These are phyloP conservation scores for Neocrepidodera transversa DNA, from an alignment of 2,888 invertebrate genomes.

Conservation along the genomic window DNA sequence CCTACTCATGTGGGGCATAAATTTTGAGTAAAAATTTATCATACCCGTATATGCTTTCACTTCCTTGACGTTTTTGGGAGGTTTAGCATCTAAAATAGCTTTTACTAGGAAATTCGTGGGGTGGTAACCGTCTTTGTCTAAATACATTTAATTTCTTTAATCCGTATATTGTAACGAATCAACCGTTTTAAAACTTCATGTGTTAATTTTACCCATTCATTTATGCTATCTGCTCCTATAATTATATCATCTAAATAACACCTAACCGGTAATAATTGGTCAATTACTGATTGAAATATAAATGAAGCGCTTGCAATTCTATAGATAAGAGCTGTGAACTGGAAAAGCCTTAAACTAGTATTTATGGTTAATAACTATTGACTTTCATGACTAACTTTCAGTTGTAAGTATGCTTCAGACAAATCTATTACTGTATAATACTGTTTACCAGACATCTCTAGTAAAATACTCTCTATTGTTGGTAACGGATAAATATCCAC, in stretches of 20 bases:
- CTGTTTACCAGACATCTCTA: conserved; percentile 3
- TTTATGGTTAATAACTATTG: conserved; percentile 10
- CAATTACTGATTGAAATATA: too few species aligned
- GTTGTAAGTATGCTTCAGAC: conserved; percentile 15
- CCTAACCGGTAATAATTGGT: too few species aligned
- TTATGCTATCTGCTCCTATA: neutral
- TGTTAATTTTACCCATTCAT: too few species aligned
- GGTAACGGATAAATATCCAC: conserved; percentile 9
- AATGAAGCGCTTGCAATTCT: conserved; percentile 15
- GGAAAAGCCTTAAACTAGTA: conserved; percentile 1
- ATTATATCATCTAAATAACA: too few species aligned
- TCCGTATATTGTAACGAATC: neutral
- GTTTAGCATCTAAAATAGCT: too few species aligned
- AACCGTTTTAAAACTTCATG: conserved; percentile 4
- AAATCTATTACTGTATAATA: conserved; percentile 10
- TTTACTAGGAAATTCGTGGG: too few species aligned
- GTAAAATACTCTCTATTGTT: conserved; percentile 13
- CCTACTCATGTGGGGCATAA: too few species aligned
- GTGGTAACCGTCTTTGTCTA: neutral
- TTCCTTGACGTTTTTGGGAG: too few species aligned
- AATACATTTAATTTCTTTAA: conserved; percentile 6
- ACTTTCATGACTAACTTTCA: conserved; percentile 9
- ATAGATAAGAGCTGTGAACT: conserved; percentile 2
- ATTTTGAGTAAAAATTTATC: too few species aligned
- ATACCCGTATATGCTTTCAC: too few species aligned